Conservation (phyloP, 2,888 invertebrate species). For the Cistogaster globosa region DNA sequence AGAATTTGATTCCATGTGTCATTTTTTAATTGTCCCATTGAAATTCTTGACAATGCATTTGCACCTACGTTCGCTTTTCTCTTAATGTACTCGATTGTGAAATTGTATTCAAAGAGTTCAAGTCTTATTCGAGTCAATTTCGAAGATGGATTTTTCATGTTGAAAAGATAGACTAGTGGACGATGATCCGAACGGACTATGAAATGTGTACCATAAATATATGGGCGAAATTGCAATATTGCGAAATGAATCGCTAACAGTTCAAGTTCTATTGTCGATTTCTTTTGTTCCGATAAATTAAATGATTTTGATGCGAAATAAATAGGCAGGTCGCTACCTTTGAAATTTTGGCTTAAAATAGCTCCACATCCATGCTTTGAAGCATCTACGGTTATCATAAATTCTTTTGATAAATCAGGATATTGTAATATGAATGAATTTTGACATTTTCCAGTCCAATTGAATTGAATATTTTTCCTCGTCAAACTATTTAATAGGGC, state of each 20-base stretch:
- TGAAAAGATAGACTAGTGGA: constrained; percentile 71
- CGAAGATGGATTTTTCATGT: constrained; percentile 29
- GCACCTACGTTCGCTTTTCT: constrained; percentile 66
- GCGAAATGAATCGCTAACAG: not conserved
- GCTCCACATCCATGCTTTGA: no score
- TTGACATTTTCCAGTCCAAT: not conserved
- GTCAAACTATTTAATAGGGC: constrained; percentile 5
- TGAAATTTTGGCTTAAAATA: no score
- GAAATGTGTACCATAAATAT: constrained; percentile 69
- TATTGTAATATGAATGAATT: no score
- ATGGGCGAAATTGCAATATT: constrained; percentile 34
- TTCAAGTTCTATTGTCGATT: no score
- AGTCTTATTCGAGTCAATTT: constrained; percentile 74
- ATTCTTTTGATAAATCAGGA: no score
- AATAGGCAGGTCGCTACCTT: no score
- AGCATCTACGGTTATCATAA: no score
- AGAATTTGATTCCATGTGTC: no score
- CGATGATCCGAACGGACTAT: constrained; percentile 48
- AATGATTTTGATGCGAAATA: no score
- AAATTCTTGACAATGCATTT: constrained; percentile 59
- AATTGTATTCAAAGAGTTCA: constrained; percentile 73
- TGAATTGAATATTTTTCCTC: no score
- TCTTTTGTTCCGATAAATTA: no score
- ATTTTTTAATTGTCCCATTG: not conserved
- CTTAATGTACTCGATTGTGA: constrained; percentile 69